A percentile compares a stretch with the other conserved stretches of the same genome.
Conservation (phyloP, 2,888 invertebrate species). For the Cataglyphis rosenhaueri region DNA sequence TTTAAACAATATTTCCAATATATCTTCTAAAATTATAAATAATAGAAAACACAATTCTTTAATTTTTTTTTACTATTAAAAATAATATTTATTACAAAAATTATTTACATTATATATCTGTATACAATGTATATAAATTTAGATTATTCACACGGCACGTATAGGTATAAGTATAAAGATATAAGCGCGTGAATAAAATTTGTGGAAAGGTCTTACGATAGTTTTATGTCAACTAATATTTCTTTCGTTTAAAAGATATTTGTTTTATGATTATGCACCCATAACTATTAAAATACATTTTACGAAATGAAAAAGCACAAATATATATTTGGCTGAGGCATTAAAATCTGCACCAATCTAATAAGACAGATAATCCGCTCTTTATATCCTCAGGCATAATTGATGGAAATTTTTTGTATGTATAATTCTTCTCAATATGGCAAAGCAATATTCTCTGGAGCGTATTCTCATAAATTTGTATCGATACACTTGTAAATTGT, state of each 20-base stretch:
- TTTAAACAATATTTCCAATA: neutral
- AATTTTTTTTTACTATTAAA: neutral
- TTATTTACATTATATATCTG: neutral
- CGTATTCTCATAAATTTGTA: constrained; percentile 26
- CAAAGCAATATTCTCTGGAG: constrained; percentile 24
- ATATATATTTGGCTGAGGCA: too few species aligned
- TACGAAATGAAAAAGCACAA: neutral
- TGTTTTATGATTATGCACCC: constrained; percentile 23
- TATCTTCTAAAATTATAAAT: neutral
- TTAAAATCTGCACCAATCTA: too few species aligned
- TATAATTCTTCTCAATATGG: constrained; percentile 24
- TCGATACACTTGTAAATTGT: neutral
- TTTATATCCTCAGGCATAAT: constrained; percentile 25
- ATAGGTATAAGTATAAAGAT: neutral
- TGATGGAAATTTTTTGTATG: neutral
- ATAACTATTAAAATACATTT: neutral
- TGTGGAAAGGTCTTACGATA: neutral
- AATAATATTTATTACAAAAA: neutral
- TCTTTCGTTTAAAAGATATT: constrained; percentile 17
- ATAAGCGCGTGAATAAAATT: neutral
- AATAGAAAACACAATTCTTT: neutral
- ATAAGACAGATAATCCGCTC: too few species aligned
- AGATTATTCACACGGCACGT: neutral
- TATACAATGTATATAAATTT: neutral
- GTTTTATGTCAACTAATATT: constrained; percentile 13